Conservation (phyloP, 37 sponge, comb jelly and placozoan species). For the Mnemiopsis leidyi region DNA sequence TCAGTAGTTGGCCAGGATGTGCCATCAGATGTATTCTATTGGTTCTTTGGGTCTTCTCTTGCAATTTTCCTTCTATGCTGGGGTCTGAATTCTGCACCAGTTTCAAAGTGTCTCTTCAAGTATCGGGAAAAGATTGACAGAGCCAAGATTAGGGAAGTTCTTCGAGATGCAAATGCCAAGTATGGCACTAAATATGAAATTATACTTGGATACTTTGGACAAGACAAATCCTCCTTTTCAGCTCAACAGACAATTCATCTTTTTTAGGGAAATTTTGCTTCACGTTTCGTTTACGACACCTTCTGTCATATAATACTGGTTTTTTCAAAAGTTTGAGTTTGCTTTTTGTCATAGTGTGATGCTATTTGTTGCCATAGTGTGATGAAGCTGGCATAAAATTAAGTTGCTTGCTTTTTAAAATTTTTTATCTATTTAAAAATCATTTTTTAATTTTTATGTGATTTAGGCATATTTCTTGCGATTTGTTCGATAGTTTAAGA, state of each 20-base stretch:
- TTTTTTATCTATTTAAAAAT: too few relatives aligned
- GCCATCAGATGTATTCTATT: not conserved
- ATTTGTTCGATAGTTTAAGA: too few relatives aligned
- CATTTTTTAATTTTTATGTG: too few relatives aligned
- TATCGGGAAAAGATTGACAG: not conserved
- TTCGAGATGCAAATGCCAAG: not conserved
- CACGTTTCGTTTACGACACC: too few relatives aligned
- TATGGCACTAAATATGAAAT: not conserved
- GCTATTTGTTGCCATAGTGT: too few relatives aligned
- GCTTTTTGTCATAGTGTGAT: too few relatives aligned
- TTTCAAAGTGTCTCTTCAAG: slow-evolving; percentile 5
- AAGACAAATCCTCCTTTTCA: not conserved
- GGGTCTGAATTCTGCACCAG: not conserved
- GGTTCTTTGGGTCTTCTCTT: not conserved
- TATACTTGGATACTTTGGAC: not conserved
- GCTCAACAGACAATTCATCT: slow-evolving; percentile 29
- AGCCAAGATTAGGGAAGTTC: not conserved
- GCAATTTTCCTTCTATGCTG: not conserved
- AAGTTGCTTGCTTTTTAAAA: too few relatives aligned
- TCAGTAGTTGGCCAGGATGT: slow-evolving; percentile 12
- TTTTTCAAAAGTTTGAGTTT: too few relatives aligned
- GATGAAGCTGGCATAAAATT: too few relatives aligned
- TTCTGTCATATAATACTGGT: too few relatives aligned
- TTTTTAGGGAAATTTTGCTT: not conserved
- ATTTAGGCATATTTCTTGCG: too few relatives aligned